Evolutionary conservation across 2,113 vertebrate species (phyloP).

Genomic region (Neopipo cinnamomea): DNA sequence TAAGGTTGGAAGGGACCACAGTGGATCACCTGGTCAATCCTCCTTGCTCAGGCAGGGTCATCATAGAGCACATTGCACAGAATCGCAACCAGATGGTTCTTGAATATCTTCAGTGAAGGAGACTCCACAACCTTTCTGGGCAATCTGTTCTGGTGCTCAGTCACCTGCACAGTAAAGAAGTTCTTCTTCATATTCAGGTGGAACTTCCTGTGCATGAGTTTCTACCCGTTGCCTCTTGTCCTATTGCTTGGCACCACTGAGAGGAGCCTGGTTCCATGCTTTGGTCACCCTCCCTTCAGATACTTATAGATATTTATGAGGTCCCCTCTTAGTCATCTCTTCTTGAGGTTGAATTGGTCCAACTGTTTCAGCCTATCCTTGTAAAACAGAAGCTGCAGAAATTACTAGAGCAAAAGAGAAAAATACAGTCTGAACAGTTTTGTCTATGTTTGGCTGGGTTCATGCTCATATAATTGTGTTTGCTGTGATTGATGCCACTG

Average conservation of each 20-base stretch:
- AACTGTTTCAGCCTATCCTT: background rate
- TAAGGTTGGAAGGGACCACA: background rate
- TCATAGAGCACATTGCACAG: background rate
- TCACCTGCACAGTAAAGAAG: no score
- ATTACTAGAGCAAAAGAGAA: background rate
- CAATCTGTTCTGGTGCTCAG: no score
- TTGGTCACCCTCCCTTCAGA: background rate
- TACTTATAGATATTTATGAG: background rate
- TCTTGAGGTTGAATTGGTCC: background rate
- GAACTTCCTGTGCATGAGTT: background rate
- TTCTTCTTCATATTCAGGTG: background rate
- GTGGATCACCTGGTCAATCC: background rate
- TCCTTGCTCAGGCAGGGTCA: background rate
- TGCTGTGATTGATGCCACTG: background rate
- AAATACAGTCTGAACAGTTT: background rate
- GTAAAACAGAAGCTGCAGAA: background rate
- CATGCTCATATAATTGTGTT: background rate
- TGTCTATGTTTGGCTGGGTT: background rate
- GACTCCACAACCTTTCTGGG: background rate
- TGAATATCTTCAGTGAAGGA: no score
- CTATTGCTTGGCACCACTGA: background rate
- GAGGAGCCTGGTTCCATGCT: background rate
- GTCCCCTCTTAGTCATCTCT: background rate
- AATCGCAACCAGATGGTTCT: background rate
- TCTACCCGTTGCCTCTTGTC: background rate